Percentiles rank a stretch among this genome's conserved stretches.
phyloP scores from a whole-genome alignment of 23 tunicate genomes.

The Diplosoma virens region DNA sequence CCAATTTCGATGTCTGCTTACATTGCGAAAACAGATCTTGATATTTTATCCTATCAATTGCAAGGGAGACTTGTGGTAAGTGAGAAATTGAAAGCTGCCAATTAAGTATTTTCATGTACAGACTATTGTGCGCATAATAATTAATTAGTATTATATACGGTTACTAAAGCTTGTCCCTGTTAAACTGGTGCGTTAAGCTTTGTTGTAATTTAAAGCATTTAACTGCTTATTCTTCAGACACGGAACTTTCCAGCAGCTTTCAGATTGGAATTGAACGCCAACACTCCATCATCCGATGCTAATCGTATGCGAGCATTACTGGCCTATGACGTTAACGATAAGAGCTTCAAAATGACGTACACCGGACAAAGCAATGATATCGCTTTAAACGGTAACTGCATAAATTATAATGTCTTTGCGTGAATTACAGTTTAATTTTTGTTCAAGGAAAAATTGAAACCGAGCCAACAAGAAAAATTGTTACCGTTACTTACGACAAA shows the following conservation, averaged over 20 bases:
- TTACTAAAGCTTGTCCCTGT: too few species aligned
- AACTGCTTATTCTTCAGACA: too few species aligned
- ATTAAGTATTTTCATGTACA: too few species aligned
- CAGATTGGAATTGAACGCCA: background rate
- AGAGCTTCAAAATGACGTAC: conserved; percentile 13
- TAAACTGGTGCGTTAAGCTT: too few species aligned
- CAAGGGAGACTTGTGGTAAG: too few species aligned
- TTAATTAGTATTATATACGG: too few species aligned
- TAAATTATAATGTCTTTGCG: background rate
- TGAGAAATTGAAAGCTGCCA: too few species aligned
- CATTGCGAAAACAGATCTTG: conserved; percentile 53
- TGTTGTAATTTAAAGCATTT: too few species aligned
- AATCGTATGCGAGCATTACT: conserved; percentile 1
- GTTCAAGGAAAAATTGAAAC: background rate
- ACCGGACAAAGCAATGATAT: conserved; percentile 19
- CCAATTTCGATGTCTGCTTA: conserved; percentile 30
- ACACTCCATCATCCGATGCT: conserved; percentile 70
- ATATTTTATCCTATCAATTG: too few species aligned
- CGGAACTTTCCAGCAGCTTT: background rate
- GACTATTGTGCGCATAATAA: too few species aligned
- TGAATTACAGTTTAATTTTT: background rate
- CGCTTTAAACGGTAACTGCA: background rate
- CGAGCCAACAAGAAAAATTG: background rate
- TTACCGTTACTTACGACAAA: background rate
- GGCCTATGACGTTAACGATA: background rate